Evolutionary conservation across 2,797 vertebrate species (phyloP).

Genomic region (Tangara arthus): DNA sequence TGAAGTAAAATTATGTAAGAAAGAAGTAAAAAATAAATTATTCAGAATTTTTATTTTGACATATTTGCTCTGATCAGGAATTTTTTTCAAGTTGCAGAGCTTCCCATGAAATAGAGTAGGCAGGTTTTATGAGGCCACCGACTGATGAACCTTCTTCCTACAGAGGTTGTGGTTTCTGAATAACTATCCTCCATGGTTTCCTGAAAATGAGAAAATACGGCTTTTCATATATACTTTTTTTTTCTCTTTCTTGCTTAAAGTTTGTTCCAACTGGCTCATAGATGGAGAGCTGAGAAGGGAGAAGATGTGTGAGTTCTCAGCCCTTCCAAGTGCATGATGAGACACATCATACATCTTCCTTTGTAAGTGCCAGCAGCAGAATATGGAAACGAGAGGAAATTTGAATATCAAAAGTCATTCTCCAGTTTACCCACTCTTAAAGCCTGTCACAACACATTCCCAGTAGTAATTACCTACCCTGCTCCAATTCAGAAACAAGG

Average conservation of each 20-base stretch:
- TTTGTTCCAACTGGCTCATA: not conserved
- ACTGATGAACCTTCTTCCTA: not conserved
- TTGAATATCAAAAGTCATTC: constrained; percentile 63
- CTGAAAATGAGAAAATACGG: not conserved
- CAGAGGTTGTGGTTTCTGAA: not conserved
- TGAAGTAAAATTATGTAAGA: not conserved
- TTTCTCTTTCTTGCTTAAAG: not conserved
- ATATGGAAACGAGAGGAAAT: constrained; percentile 38
- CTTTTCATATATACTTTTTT: not conserved
- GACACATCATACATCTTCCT: constrained; percentile 4
- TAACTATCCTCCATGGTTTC: not conserved
- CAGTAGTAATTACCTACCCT: constrained; percentile 25
- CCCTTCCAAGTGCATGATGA: not conserved
- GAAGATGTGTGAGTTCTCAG: not conserved
- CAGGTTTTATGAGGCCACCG: not conserved
- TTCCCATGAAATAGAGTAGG: not conserved
- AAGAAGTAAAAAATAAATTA: not conserved
- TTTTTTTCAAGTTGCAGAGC: not conserved
- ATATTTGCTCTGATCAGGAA: not conserved
- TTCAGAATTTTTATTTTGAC: not conserved
- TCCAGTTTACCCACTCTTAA: constrained; percentile 17
- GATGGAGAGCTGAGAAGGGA: not conserved
- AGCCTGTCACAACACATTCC: constrained; percentile 32
- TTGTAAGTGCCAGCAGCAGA: constrained; percentile 39
- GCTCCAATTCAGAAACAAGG: not conserved